Evolutionary conservation across 2,113 vertebrate species (phyloP).

Genomic region (Oryzias melastigma): DNA sequence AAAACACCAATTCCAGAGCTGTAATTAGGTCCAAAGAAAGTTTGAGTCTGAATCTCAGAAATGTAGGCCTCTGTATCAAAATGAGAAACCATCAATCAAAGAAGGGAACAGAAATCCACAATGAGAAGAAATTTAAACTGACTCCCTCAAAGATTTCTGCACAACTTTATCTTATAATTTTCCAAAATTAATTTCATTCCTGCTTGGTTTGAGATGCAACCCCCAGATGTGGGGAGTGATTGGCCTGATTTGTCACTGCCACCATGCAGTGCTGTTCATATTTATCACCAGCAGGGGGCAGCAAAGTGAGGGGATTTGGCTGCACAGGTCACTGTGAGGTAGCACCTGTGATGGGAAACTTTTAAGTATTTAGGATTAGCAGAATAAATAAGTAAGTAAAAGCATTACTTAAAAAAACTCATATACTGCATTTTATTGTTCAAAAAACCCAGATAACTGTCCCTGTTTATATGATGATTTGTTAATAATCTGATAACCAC

Average conservation of each 20-base stretch:
- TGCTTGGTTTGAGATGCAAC: too few species aligned
- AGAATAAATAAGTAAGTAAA: too few species aligned
- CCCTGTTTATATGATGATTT: not conserved
- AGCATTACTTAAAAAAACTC: too few species aligned
- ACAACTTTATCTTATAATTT: too few species aligned
- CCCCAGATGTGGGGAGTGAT: too few species aligned
- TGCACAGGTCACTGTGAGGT: too few species aligned
- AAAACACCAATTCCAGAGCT: not conserved
- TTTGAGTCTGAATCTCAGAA: not conserved
- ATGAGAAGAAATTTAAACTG: not conserved
- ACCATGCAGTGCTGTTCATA: too few species aligned
- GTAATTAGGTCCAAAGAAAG: not conserved
- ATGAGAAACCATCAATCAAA: not conserved
- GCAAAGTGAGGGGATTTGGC: not conserved
- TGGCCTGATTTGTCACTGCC: too few species aligned
- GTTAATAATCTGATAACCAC: not conserved
- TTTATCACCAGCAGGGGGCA: constrained; percentile 43
- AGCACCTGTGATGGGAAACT: too few species aligned
- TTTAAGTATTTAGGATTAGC: too few species aligned
- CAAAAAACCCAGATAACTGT: not conserved
- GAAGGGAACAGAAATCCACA: constrained; percentile 12
- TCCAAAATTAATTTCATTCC: too few species aligned
- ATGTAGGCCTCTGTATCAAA: not conserved
- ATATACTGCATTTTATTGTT: too few species aligned
- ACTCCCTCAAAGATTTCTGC: constrained; percentile 1